Percentiles rank a stretch among this genome's conserved stretches.
These are phyloP conservation scores for Rhopalosiphum nymphaeae DNA, from an alignment of 2,888 invertebrate genomes.

Conservation along the genomic window DNA sequence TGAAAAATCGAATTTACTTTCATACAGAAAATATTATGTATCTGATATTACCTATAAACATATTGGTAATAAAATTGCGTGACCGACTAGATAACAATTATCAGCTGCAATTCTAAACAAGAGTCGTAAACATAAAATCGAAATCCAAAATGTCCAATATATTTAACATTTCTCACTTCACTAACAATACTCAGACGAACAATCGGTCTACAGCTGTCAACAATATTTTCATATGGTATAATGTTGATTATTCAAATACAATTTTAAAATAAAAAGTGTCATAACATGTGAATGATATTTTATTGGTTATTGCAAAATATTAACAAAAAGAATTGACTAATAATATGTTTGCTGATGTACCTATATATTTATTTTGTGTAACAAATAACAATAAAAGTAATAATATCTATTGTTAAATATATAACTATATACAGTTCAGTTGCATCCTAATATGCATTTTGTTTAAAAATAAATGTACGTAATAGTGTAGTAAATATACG, in stretches of 20 bases:
- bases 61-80: neutral
- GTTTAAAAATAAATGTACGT: neutral
- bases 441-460: neutral
- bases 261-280: conserved; percentile 11
- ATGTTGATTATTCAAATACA: conserved; percentile 32
- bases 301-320: conserved; percentile 36
- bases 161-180: conserved; percentile 9
- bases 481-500: neutral
- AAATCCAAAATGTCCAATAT: conserved; percentile 29
- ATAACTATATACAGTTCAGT: conserved; percentile 22
- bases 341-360: conserved; percentile 12
- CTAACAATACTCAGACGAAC: conserved; percentile 13
- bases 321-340: conserved; percentile 8
- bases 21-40: neutral
- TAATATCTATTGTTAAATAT: conserved; percentile 2
- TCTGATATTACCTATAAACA: neutral
- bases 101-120: neutral
- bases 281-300: neutral
- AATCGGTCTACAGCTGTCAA: neutral
- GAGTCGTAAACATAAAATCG: neutral
- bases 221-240: neutral
- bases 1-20: neutral
- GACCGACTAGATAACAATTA: neutral
- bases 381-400: conserved; percentile 32
- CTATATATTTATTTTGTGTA: conserved; percentile 29